Percentiles rank a stretch among this genome's conserved stretches.
phyloP scores from a whole-genome alignment of 2,113 vertebrate species.

The Aplodontia rufa region DNA sequence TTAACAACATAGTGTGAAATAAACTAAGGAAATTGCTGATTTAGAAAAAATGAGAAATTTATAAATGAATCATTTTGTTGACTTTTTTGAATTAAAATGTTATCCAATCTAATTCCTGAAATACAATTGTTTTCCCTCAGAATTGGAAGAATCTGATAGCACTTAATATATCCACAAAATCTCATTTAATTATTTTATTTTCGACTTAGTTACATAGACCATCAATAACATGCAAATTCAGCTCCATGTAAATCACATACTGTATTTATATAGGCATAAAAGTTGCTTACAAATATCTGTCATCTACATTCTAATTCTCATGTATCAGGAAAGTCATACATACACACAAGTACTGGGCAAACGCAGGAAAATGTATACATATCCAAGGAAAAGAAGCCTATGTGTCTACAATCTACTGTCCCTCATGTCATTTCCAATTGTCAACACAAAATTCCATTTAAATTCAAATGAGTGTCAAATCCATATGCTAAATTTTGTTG shows the following conservation, averaged over 20 bases:
- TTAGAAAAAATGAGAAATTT: not conserved
- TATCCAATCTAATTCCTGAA: not conserved
- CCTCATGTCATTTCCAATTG: not conserved
- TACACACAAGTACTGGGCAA: not conserved
- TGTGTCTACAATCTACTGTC: too few species aligned
- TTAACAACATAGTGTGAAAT: too few species aligned
- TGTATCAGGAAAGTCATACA: too few species aligned
- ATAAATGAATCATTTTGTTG: not conserved
- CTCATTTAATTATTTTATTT: not conserved
- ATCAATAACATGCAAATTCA: not conserved
- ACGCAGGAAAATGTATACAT: too few species aligned
- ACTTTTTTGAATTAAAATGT: not conserved
- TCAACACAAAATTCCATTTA: too few species aligned
- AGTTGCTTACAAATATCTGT: not conserved
- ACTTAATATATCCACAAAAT: not conserved
- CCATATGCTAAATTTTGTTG: not conserved
- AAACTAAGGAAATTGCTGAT: not conserved
- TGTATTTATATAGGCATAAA: not conserved
- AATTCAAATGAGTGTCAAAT: too few species aligned
- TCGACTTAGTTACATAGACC: too few species aligned
- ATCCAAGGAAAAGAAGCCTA: not conserved
- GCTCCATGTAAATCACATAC: not conserved
- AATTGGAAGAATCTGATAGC: not conserved
- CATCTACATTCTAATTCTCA: not conserved
- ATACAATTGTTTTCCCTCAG: not conserved